Base-by-base conservation (phyloP, 2,113 vertebrate genomes). In the Tetrao urogallus region DNA sequence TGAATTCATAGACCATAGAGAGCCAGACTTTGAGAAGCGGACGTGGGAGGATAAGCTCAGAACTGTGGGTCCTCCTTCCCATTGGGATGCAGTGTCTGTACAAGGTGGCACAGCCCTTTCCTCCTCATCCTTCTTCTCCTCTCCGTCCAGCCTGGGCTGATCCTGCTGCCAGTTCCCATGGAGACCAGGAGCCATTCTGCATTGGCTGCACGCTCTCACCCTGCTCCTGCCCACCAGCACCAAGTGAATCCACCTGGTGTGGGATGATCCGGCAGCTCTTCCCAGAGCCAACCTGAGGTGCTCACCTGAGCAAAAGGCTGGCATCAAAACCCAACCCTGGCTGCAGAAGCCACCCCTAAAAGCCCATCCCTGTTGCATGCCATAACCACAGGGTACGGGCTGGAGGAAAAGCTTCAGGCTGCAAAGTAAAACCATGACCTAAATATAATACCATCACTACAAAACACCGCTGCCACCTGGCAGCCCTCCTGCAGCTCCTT, bases 141-240 rank as follows among this genome's bases (percentile, higher is more conserved):
- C 56, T 48, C 88, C 2, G 4, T 38, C 82, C 25, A n/a, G 90
- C 89, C 73, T 1, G 20, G 57, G 57, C n/a, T 71, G 76, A 72
- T 92, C 80, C 89, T 50, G 47, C 93, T 93, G 94, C 88, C 1
- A 8, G 98, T 98, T 98, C 96, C 98, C 97, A 98, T 98, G 96
- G 97, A 92, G 95, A 98, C 91, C 57, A 56, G 11, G 93, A 98
- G 86, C 94, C 50, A 1, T 2, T 63, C 34, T 75, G 89, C 0
- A 14, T 70, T 63, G 64, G 50, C 75, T 69, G 13, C 47, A 57
- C 13, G 36, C 79, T 89, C 48, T 79, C 82, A 58, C 36, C 57
- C 84, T 18, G 25, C 40, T 58, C 5, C 30, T 69, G 58, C 40
- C 58, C 30, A 3, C 50, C 3, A 11, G 50, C 72, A 47, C 48